Evolutionary conservation across 2,888 invertebrate genomes (phyloP).

Genomic region (Eumacrocentrus americanus): DNA sequence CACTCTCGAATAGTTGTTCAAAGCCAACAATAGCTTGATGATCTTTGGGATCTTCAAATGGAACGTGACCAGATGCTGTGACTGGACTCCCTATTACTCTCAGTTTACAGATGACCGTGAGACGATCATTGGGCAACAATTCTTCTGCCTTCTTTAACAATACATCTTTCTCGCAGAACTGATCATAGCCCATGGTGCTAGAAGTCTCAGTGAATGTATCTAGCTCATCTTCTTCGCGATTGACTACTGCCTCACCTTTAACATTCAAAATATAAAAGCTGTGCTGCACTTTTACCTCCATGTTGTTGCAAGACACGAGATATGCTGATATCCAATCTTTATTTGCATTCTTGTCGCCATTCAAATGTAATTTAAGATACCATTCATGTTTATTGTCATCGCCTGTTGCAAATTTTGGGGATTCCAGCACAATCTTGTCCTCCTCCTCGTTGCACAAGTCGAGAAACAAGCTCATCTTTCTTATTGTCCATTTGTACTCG

Average conservation of each 20-base stretch:
- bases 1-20: not conserved
- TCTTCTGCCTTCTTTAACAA: not conserved
- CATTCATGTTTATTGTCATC: not conserved
- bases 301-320: not conserved
- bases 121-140: not conserved
- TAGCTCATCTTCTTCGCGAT: not conserved
- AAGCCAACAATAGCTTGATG: not conserved
- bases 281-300: not conserved
- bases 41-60: not conserved
- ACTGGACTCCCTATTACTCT: not conserved
- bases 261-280: not conserved
- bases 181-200: not conserved
- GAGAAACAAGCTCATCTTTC: not conserved
- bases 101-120: not conserved
- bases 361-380: not conserved
- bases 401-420: not conserved
- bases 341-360: not conserved
- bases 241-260: too few relatives aligned
- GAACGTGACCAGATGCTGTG: not conserved
- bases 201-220: not conserved
- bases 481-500: conserved; percentile 3
- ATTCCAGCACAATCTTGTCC: not conserved
- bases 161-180: not conserved
- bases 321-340: not conserved
- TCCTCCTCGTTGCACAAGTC: not conserved